phyloP scores from a whole-genome alignment of 1,140 invertebrate genomes.

The Limonius californicus region DNA sequence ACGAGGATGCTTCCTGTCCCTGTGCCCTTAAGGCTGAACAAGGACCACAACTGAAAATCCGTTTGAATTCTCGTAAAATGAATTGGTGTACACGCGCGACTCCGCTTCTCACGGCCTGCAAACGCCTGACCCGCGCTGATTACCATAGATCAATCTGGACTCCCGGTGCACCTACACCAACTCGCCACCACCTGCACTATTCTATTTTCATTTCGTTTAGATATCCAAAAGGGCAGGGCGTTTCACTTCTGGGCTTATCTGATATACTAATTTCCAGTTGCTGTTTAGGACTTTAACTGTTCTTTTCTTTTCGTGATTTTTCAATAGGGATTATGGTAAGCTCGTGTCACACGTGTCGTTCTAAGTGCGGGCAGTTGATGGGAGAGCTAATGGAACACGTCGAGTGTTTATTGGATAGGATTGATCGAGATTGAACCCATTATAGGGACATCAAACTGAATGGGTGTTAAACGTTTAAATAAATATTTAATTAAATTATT shows the following conservation, averaged over 20 bases:
- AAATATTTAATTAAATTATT: no score
- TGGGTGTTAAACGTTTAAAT: no score
- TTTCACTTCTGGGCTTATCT: not conserved
- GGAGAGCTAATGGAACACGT: no score
- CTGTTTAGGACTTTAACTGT: not conserved
- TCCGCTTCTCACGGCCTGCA: slow-evolving; percentile 15
- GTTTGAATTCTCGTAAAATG: not conserved
- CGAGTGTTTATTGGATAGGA: no score
- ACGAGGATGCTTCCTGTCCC: not conserved
- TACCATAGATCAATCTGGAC: slow-evolving; percentile 21
- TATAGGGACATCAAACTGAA: no score
- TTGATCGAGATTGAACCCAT: no score
- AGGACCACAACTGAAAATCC: not conserved
- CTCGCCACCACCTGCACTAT: not conserved
- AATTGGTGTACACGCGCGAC: slow-evolving; percentile 1
- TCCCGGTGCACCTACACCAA: slow-evolving; percentile 12
- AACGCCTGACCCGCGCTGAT: slow-evolving; percentile 15
- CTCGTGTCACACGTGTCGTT: no score
- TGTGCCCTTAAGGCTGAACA: not conserved
- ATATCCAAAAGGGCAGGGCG: not conserved
- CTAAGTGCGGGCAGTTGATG: no score
- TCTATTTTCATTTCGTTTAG: not conserved
- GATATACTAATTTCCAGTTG: not conserved
- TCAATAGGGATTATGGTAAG: no score
- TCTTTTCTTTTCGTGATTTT: no score